These are phyloP conservation scores for Meles meles DNA, from an alignment of 2,113 vertebrate genomes.

Conservation along the genomic window DNA sequence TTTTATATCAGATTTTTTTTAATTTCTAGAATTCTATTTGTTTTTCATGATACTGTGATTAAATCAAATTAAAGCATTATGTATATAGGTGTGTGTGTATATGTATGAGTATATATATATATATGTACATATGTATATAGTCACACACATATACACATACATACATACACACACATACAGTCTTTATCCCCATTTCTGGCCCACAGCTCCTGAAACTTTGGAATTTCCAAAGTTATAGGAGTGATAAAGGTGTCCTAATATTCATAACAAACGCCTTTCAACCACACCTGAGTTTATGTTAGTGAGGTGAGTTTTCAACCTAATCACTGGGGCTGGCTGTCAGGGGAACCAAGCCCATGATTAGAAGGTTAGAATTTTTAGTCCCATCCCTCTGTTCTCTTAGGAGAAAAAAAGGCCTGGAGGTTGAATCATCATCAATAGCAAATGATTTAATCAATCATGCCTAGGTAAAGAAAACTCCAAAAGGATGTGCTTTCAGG, in stretches of 20 bases:
- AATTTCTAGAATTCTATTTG: not conserved
- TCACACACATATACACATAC: too few species aligned
- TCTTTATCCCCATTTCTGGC: not conserved
- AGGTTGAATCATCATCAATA: not conserved
- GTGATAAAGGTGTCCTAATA: not conserved
- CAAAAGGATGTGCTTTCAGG: not conserved
- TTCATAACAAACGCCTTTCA: not conserved
- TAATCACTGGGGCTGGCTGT: not conserved
- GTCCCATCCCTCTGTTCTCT: not conserved
- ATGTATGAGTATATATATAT: too few species aligned
- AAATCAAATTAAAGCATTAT: not conserved
- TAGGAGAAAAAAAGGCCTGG: not conserved
- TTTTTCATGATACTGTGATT: not conserved
- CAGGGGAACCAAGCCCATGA: not conserved
- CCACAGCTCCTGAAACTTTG: not conserved
- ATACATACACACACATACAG: not conserved
- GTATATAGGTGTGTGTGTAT: too few species aligned
- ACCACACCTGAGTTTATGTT: not conserved
- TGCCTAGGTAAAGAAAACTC: not conserved
- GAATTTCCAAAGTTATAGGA: not conserved
- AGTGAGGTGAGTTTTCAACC: not conserved
- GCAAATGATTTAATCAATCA: not conserved
- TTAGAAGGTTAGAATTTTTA: not conserved
- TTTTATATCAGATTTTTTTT: not conserved
- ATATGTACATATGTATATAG: too few species aligned